Evolutionary conservation across 2,797 vertebrate species (phyloP), one percentile per base, ranked within the genome.

Genomic region (Cynodonichthys magdalenae): DNA sequence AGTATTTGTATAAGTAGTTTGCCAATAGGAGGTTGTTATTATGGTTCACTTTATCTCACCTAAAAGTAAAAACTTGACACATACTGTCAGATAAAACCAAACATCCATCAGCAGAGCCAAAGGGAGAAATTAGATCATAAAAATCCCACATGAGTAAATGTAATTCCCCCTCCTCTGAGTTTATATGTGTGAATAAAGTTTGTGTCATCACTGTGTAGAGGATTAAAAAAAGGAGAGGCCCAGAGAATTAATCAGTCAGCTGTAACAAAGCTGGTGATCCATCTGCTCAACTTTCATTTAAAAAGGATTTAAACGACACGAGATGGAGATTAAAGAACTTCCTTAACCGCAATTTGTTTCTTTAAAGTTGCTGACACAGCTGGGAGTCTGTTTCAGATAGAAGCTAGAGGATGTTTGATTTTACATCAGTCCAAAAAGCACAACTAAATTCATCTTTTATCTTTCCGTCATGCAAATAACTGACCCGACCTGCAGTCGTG

Each of bases 251-350:
- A 73, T 79, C 69, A 68, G 67, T 59, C 46, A 28, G 5, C 49
- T 11, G 63, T 64, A 57, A 44, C 44, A n/a, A 70, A 12, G 52
- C 53, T 57, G 27, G 56, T 58, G 53, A 71, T 79, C 73, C 82
- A 88, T 87, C 84, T 88, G 86, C 17, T 77, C 28, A 55, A 53
- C 29, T 77, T 73, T 79, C 77, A 82, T 82, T 82, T 59, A 64
- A 68, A n/a, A 28, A 73, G 81, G 87, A 89, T 89, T 88, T 82
- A 75, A 75, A 80, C 14, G 57, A 80, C 69, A 80, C 74, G 31
- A 64, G 58, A 18, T 48, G 20, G 53, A 84, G 78, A 84, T 87
- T 83, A 88, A 17, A 72, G 59, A 73, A 67, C 57, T 71, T 39
- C 18, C 39, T 59, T 19, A 58, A 55, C 39, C 3, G 19, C 42